Percentiles rank a stretch among this genome's conserved stretches.
These are phyloP conservation scores for Squalus acanthias DNA, from an alignment of 2,797 vertebrate species.

Conservation along the genomic window DNA sequence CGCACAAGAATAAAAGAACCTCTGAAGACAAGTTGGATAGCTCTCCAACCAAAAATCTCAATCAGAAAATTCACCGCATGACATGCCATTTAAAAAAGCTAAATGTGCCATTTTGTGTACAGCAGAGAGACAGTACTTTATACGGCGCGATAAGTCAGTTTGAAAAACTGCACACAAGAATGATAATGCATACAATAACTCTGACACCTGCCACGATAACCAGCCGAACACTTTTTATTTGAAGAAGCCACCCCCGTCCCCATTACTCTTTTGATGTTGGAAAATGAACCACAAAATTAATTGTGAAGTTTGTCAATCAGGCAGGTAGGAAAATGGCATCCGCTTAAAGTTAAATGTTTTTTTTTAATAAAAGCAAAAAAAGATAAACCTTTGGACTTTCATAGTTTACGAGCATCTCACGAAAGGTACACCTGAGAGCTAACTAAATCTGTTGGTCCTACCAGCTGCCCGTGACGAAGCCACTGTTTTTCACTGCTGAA, in stretches of 20 bases:
- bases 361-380: background rate
- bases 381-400: background rate
- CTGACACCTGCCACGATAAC: slow-evolving; percentile 10
- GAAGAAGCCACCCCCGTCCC: background rate
- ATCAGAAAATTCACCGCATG: background rate
- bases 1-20: background rate
- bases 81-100: slow-evolving; percentile 18
- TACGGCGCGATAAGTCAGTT: background rate
- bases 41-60: background rate
- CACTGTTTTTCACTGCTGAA: background rate
- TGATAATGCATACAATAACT: background rate
- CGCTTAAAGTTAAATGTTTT: background rate
- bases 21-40: background rate
- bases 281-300: background rate
- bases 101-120: slow-evolving; percentile 6
- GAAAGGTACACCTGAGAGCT: background rate
- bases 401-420: background rate
- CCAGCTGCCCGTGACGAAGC: background rate
- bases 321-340: background rate
- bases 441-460: background rate
- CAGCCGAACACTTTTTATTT: background rate
- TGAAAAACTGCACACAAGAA: background rate
- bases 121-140: background rate
- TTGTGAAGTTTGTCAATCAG: background rate
- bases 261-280: background rate